Conservation (phyloP, 2,113 vertebrate species). For the Pan troglodytes region NHGRI_mPanTro3-v2.1_pri NC_072415.2:49987501-49988000, state of each 20-base stretch:
- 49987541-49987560: not conserved
- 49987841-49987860: constrained; percentile 60
- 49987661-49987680: constrained; percentile 59
- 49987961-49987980: constrained; percentile 76
- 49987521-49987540: not conserved
- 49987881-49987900: constrained; percentile 66
- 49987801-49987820: constrained; percentile 58
- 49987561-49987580: not conserved
- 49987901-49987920: constrained; percentile 53
- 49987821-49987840: constrained; percentile 40
- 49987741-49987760: constrained; percentile 63
- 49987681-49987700: constrained; percentile 8
- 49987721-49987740: constrained; percentile 25
- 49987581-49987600: not conserved
- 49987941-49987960: constrained; percentile 75
- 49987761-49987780: constrained; percentile 69
- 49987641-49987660: not conserved
- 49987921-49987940: constrained; percentile 61
- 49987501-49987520: not conserved
- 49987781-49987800: constrained; percentile 78
- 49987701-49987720: constrained; percentile 38
- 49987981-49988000: constrained; percentile 83
- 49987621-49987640: not conserved
- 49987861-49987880: constrained; percentile 55
- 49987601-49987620: not conserved